Evolutionary conservation across 2,113 vertebrate genomes (phyloP), one percentile per base, ranked within the genome.

Genomic region (Centropristis striata): DNA sequence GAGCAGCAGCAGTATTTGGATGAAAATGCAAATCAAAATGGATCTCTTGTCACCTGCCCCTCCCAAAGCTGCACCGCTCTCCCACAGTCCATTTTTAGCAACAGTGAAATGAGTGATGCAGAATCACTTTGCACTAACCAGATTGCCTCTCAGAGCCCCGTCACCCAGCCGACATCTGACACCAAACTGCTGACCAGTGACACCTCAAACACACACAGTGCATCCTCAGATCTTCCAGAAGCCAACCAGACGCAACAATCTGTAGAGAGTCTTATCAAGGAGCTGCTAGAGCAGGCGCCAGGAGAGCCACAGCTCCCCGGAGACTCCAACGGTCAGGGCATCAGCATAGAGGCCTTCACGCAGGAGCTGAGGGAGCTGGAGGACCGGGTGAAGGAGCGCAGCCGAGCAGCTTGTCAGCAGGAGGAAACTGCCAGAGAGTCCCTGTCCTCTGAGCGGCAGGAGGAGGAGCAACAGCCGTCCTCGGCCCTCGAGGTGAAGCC

Each of bases 331-430:
- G 94, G 94, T 5, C 86, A 93, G 21, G 92, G 94, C 4, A 91
- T 96, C 83, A 96, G 93, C 91, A 96, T 98, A 0, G 97, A 99
- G 90, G 93, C 95, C 14, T 98, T 99, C 90, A 95, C 95, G 0
- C 94, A 94, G 90, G 97, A 98, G 87, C 95, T 99, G 70, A 94
- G 78, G 7, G 96, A 96, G 71, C 94, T 98, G 39, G 97, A 99
- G 89, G 96, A 97, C 71, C 92, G 93, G 0, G 95, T 96, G 8
- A 92, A 92, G 25, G 93, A 92, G 58, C 87, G 90, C 14, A 47
- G 42, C 6, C 37, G 72, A 5, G 16, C 70, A 4, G 77, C 80
- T 9, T 28, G 69, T 8, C 69, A 73, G 65, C 76, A 63, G 70
- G 86, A 91, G 39, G 82, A 88, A 0, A 27, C 86, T 0, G 23